phyloP scores from a whole-genome alignment of 2,888 invertebrate species.

The Yponomeuta sedellus region DNA sequence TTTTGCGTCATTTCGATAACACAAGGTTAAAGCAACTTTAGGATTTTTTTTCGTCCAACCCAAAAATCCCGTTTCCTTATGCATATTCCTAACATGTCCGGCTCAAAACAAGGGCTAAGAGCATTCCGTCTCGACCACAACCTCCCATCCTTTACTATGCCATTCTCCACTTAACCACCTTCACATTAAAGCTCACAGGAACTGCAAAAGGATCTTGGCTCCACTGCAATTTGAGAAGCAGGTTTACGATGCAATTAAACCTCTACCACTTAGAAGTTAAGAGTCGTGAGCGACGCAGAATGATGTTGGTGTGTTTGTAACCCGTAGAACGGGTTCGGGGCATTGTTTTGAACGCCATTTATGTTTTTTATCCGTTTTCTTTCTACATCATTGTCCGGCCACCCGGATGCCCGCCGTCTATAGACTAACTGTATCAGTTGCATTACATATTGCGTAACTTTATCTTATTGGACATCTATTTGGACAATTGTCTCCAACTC shows the following conservation, averaged over 20 bases:
- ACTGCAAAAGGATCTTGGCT: neutral
- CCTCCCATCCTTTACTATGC: neutral
- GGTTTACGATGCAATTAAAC: neutral
- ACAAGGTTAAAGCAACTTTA: no score
- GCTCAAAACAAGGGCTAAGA: slow-evolving; percentile 1
- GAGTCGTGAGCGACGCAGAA: slow-evolving; percentile 9
- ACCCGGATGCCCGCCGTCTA: slow-evolving; percentile 12
- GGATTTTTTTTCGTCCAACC: neutral
- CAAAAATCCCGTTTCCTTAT: slow-evolving; percentile 7
- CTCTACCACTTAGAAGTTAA: neutral
- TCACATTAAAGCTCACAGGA: neutral
- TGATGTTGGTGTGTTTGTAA: slow-evolving; percentile 16
- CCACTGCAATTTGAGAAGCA: neutral
- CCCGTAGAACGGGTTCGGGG: slow-evolving; percentile 23
- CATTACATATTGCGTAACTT: neutral
- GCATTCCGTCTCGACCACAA: neutral
- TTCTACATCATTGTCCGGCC: slow-evolving; percentile 14
- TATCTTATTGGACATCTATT: no score
- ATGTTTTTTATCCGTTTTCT: slow-evolving; percentile 19
- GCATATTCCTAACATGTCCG: slow-evolving; percentile 9
- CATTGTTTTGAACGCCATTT: slow-evolving; percentile 23
- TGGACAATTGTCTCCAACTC: no score
- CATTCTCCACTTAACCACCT: neutral
- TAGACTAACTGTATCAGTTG: slow-evolving; percentile 8
- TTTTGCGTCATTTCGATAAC: no score